Evolutionary conservation across 1,140 invertebrate species (phyloP), one percentile per base, ranked within the genome.

Genomic region (Eueides isabella): DNA sequence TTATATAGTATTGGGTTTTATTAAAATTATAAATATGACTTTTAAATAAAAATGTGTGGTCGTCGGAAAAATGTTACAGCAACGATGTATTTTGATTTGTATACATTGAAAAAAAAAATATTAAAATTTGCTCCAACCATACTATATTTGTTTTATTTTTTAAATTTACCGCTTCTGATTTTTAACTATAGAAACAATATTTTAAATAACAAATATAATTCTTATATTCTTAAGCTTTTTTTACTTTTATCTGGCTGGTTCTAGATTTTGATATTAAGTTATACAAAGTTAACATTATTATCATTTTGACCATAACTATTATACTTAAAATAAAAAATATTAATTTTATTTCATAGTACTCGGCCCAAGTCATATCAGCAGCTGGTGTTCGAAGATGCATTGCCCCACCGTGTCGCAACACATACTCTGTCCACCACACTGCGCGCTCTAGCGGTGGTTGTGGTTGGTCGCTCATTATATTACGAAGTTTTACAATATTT

Each of bases 391-490:
- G 90, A 4, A 95, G 78, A 79, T 95, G 94, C 11, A 81, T 80
- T 2, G 91, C 92, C 41, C 94, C 94, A 72, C 94, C 88, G 71
- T 89, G 80, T 0, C 93, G 70, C 16, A 94, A 70, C 7, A 93
- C 81, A 75, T 94, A 89, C 78, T 94, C 93, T n/a, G 90, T 89
- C 88, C 94, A 94, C 89, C 94, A 93, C 16, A 94, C 80, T 0
- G 90, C 93, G 63, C 86, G 74, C 30, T 94, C 88, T n/a, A 94
- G 66, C 1, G 93, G 92, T 2, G 72, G 83, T 29, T 88, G 77
- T 2, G 94, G 94, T 69, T 94, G 93, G 80, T 96, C 95, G 38
- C 80, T 72, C 71, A 94, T 92, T 2, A 80, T 5, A 3, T 26
- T 64, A 11, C 68, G 35, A 16, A 80, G 14, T 11, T 48, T 69